phyloP scores from a whole-genome alignment of 1,140 invertebrate genomes.

The Epicauta chinensis region DNA sequence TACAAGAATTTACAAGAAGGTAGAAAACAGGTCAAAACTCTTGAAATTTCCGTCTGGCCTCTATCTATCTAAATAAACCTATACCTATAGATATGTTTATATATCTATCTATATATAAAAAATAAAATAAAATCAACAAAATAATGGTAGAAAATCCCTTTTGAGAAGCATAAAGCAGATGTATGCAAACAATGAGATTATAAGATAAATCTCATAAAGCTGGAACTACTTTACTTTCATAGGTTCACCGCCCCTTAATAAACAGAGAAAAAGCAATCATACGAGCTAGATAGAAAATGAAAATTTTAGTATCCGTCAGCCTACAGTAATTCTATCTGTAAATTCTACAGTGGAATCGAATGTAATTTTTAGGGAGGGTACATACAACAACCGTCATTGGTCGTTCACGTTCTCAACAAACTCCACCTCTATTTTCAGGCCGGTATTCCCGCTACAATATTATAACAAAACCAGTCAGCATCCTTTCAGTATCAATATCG shows the following conservation, averaged over 20 bases:
- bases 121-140: constrained; percentile 6
- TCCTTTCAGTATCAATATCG: constrained; percentile 1
- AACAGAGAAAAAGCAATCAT: neutral
- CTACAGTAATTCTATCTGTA: constrained; percentile 19
- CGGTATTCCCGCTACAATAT: too few species aligned
- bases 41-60: too few species aligned
- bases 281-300: constrained; percentile 1
- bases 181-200: constrained; percentile 31
- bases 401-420: neutral
- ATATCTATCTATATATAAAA: neutral
- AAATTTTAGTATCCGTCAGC: constrained; percentile 3
- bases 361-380: neutral
- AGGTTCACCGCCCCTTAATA: constrained; percentile 16
- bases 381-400: constrained; percentile 3
- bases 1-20: too few species aligned
- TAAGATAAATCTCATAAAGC: constrained; percentile 33
- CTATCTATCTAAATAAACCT: too few species aligned
- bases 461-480: too few species aligned
- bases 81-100: neutral
- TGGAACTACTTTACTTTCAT: constrained; percentile 32
- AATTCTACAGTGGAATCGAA: constrained; percentile 6
- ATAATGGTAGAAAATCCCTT: constrained; percentile 17
- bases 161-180: constrained; percentile 22
- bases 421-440: constrained; percentile 8
- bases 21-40: too few species aligned